A percentile compares a stretch with the other conserved stretches of the same genome.
These are phyloP conservation scores for Fulmarus glacialis DNA, from an alignment of 2,113 vertebrate genomes.

Conservation along the genomic window DNA sequence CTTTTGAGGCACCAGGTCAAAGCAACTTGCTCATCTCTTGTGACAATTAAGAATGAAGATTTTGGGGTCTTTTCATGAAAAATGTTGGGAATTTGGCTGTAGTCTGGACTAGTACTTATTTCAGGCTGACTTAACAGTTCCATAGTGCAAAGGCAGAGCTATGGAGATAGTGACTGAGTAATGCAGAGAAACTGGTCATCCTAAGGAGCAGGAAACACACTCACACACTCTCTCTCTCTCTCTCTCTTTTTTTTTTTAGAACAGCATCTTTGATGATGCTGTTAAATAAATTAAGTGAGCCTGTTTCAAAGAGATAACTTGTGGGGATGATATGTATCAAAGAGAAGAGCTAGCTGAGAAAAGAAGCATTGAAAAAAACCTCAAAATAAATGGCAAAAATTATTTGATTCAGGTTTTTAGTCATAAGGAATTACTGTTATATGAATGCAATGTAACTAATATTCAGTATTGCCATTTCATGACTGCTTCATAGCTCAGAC, in stretches of 20 bases:
- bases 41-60: not conserved
- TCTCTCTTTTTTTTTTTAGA: not conserved
- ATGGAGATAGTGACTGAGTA: not conserved
- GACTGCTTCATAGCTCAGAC: not conserved
- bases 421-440: not conserved
- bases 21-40: not conserved
- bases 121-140: not conserved
- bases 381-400: not conserved
- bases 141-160: not conserved
- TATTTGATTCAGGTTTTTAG: not conserved
- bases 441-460: not conserved
- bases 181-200: not conserved
- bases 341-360: not conserved
- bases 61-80: not conserved
- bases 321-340: not conserved
- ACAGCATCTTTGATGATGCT: conserved; percentile 10
- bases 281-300: conserved; percentile 8
- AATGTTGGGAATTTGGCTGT: not conserved
- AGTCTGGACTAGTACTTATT: not conserved
- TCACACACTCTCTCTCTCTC: too few species aligned
- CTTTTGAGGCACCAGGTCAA: not conserved
- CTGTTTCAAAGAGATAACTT: conserved; percentile 26
- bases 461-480: not conserved
- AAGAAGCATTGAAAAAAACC: not conserved
- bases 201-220: not conserved